Conservation (phyloP, 2,113 vertebrate species). For the Nannobrachium achirus region DNA sequence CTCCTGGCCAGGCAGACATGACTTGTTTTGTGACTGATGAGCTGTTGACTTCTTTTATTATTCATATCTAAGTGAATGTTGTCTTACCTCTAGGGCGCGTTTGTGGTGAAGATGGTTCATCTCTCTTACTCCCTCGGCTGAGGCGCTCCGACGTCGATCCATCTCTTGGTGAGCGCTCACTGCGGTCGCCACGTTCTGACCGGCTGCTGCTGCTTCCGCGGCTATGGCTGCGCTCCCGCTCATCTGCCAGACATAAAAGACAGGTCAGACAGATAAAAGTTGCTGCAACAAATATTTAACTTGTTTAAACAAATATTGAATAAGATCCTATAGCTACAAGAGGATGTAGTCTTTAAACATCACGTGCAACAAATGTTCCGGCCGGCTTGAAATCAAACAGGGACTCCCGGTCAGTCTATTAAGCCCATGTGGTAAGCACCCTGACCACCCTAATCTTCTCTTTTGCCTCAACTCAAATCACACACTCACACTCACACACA, state of each 20-base stretch:
- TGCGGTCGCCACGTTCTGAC: slow-evolving; percentile 70
- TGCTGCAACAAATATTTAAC: background rate
- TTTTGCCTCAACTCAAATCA: too few relatives aligned
- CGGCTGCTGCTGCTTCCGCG: slow-evolving; percentile 80
- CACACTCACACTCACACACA: too few relatives aligned
- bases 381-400: too few relatives aligned
- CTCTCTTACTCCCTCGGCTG: slow-evolving; percentile 81
- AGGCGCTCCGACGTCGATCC: slow-evolving; percentile 83
- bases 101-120: slow-evolving; percentile 88
- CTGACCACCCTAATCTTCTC: too few relatives aligned
- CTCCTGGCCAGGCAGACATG: too few relatives aligned
- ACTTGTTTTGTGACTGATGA: background rate
- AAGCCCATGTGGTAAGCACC: too few relatives aligned
- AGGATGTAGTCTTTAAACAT: too few relatives aligned
- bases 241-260: slow-evolving; percentile 76
- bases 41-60: background rate
- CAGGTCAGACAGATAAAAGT: background rate
- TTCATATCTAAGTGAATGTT: too few relatives aligned
- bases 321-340: too few relatives aligned
- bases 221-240: slow-evolving; percentile 80
- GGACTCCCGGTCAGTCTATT: too few relatives aligned
- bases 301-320: background rate
- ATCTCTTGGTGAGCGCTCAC: slow-evolving; percentile 81
- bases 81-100: slow-evolving; percentile 88
- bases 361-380: too few relatives aligned